Percentiles rank a stretch among this genome's conserved stretches.
phyloP scores from a whole-genome alignment of 1,140 invertebrate genomes.

The Varroa destructor region DNA sequence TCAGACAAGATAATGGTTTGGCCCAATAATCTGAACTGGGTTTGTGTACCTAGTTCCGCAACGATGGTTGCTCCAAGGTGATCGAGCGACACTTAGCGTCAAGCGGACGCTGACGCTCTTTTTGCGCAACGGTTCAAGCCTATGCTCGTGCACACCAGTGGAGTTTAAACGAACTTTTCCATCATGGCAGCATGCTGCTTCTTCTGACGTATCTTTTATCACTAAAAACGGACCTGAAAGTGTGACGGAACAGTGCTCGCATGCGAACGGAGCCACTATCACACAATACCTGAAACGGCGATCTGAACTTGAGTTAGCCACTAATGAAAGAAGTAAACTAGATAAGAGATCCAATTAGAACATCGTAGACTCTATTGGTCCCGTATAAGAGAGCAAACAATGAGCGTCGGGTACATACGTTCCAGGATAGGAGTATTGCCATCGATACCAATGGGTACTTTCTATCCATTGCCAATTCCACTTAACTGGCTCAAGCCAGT shows the following conservation, averaged over 20 bases:
- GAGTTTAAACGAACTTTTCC: neutral
- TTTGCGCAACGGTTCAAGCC: neutral
- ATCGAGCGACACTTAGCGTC: neutral
- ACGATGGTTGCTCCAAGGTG: neutral
- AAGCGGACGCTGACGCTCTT: neutral
- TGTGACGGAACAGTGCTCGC: neutral
- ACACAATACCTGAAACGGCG: neutral
- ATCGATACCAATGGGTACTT: neutral
- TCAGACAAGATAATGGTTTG: no score
- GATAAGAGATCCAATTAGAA: no score
- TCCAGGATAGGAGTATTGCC: slow-evolving; percentile 6
- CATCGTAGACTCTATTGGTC: no score
- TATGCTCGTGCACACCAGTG: neutral
- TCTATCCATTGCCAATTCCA: neutral
- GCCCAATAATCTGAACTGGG: no score
- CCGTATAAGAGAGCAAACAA: no score
- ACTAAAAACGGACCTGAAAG: neutral
- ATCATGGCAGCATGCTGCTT: neutral
- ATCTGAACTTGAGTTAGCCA: no score
- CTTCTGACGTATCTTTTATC: neutral
- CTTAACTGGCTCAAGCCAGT: neutral
- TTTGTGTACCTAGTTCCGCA: slow-evolving; percentile 5
- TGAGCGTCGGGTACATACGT: neutral
- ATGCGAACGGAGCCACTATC: neutral
- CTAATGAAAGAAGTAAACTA: no score